Conservation (phyloP, 2,113 vertebrate genomes). For the Platanista minor region DNA sequence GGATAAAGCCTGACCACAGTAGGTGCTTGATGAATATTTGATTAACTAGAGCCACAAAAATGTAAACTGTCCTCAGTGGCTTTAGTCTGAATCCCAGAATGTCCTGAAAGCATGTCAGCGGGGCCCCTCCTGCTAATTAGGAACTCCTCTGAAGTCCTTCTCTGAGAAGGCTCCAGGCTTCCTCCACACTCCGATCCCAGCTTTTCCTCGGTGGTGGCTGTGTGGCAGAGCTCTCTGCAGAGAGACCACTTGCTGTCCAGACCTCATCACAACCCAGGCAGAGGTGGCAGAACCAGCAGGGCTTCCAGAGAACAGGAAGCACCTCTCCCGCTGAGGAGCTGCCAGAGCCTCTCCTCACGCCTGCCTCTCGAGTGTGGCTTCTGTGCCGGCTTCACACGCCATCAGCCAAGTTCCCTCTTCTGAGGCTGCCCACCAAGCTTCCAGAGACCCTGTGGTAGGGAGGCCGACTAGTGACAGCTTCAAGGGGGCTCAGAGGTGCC, state of each 20-base stretch:
- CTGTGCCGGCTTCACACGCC: neutral
- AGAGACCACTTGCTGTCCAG: neutral
- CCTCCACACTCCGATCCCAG: neutral
- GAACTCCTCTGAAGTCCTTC: neutral
- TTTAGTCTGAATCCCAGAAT: neutral
- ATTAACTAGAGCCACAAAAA: conserved; percentile 38
- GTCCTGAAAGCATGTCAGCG: neutral
- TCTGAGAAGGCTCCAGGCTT: neutral
- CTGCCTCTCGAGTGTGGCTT: neutral
- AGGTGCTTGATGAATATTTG: conserved; percentile 42
- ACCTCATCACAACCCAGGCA: neutral
- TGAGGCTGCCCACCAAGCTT: neutral
- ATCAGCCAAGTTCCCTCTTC: neutral
- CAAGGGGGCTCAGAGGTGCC: neutral
- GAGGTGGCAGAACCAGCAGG: neutral
- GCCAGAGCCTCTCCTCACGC: neutral
- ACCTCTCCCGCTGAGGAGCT: neutral
- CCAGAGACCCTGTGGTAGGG: neutral
- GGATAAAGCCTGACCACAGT: neutral
- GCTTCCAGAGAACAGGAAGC: neutral
- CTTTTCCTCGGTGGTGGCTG: neutral
- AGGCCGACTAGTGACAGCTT: neutral
- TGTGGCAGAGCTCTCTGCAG: neutral
- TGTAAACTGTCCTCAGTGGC: neutral
- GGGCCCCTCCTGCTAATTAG: neutral